Evolutionary conservation across 2,888 invertebrate genomes (phyloP).

Genomic region (Chorisops tibialis): DNA sequence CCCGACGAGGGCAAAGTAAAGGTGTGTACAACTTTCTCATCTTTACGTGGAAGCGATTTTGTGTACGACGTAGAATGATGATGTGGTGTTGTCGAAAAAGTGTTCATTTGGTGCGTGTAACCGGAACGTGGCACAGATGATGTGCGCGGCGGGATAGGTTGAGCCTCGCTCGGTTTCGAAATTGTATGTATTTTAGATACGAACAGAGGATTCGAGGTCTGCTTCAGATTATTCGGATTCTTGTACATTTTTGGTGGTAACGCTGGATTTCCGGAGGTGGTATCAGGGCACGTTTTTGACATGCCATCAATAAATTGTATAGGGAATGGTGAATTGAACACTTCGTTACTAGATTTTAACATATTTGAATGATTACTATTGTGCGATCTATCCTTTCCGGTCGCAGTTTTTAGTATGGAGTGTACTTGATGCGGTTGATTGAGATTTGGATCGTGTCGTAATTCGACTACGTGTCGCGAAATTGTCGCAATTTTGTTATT

Average conservation of each 20-base stretch:
- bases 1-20: constrained; percentile 46
- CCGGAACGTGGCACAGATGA: constrained; percentile 27
- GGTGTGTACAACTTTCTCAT: constrained; percentile 41
- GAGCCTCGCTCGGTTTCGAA: constrained; percentile 35
- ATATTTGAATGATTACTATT: constrained; percentile 28
- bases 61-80: constrained; percentile 31
- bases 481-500: constrained; percentile 50
- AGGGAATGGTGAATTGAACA: constrained; percentile 34
- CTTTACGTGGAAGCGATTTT: constrained; percentile 39
- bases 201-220: constrained; percentile 30
- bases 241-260: constrained; percentile 53
- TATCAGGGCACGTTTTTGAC: constrained; percentile 36
- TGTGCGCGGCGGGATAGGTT: constrained; percentile 23
- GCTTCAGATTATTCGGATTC: constrained; percentile 33
- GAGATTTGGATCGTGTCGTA: constrained; percentile 24
- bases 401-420: constrained; percentile 34
- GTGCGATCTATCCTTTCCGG: constrained; percentile 18
- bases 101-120: constrained; percentile 19
- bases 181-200: constrained; percentile 37
- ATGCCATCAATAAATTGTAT: constrained; percentile 36
- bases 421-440: constrained; percentile 30
- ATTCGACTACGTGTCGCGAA: constrained; percentile 49
- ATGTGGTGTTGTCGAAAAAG: background rate
- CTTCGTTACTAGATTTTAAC: constrained; percentile 28
- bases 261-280: constrained; percentile 41